Evolutionary conservation across 2,113 vertebrate genomes (phyloP).

Genomic region (Toxotes chatareus): DNA sequence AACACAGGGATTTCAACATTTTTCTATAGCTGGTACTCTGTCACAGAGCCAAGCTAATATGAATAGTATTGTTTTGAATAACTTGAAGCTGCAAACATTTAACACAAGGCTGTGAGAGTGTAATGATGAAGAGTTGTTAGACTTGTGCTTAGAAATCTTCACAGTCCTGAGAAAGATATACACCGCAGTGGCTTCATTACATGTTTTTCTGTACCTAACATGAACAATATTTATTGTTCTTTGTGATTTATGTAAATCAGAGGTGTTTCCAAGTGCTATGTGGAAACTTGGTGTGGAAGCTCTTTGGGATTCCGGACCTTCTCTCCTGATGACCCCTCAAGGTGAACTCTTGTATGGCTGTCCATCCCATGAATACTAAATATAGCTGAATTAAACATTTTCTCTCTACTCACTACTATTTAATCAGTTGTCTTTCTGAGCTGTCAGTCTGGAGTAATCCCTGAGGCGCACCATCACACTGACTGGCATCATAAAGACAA

Average conservation of each 20-base stretch:
- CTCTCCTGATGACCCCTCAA: constrained; percentile 80
- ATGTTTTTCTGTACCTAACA: background rate
- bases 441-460: constrained; percentile 76
- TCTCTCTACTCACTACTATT: constrained; percentile 77
- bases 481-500: constrained; percentile 72
- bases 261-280: constrained; percentile 74
- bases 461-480: constrained; percentile 60
- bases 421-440: constrained; percentile 81
- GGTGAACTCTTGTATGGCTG: constrained; percentile 82
- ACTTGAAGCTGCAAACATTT: constrained; percentile 45
- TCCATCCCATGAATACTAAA: constrained; percentile 81
- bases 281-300: constrained; percentile 61
- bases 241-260: constrained; percentile 36
- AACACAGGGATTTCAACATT: constrained; percentile 70
- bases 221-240: constrained; percentile 12
- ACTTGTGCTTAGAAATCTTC: constrained; percentile 28
- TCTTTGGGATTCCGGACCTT: constrained; percentile 79
- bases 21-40: constrained; percentile 49
- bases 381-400: constrained; percentile 79
- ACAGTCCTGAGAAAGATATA: constrained; percentile 7
- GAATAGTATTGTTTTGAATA: constrained; percentile 63
- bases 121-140: constrained; percentile 25
- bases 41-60: constrained; percentile 55
- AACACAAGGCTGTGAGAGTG: constrained; percentile 36
- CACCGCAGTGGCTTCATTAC: background rate